Conservation (phyloP, 1,140 invertebrate genomes). For the Drosophila sproati region DNA sequence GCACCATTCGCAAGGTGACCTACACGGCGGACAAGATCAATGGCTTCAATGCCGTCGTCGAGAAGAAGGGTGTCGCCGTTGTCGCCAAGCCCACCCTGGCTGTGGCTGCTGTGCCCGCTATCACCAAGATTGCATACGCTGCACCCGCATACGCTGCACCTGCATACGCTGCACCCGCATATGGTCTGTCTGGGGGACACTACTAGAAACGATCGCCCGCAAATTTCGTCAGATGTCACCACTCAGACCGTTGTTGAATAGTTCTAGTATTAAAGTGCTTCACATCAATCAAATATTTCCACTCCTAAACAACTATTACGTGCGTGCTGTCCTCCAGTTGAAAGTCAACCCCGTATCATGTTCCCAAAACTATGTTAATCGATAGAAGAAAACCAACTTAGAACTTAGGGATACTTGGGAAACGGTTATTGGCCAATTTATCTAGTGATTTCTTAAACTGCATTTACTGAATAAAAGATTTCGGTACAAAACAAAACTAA, state of each 20-base stretch:
- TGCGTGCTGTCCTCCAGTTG: conserved; percentile 58
- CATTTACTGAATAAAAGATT: conserved; percentile 84
- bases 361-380: conserved; percentile 3
- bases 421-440: conserved; percentile 60
- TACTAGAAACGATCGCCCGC: conserved; percentile 39
- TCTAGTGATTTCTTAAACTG: conserved; percentile 64
- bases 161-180: conserved; percentile 56
- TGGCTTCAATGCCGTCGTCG: conserved; percentile 88
- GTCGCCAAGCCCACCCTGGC: conserved; percentile 84
- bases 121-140: conserved; percentile 58
- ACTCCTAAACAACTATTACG: conserved; percentile 45
- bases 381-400: conserved; percentile 3
- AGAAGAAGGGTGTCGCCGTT: conserved; percentile 85
- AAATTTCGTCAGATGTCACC: neutral
- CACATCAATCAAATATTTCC: neutral
- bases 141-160: conserved; percentile 34
- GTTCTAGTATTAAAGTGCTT: conserved; percentile 50
- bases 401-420: conserved; percentile 50
- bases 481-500: conserved; percentile 78
- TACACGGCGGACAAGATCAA: conserved; percentile 87
- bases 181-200: conserved; percentile 48
- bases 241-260: conserved; percentile 68
- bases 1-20: conserved; percentile 87
- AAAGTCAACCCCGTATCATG: conserved; percentile 21
- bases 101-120: conserved; percentile 70